Percentiles rank a stretch among this genome's conserved stretches.
Evolutionary conservation across 1,140 invertebrate species (phyloP).

Genomic region (Neocloeon triangulifer): DNA sequence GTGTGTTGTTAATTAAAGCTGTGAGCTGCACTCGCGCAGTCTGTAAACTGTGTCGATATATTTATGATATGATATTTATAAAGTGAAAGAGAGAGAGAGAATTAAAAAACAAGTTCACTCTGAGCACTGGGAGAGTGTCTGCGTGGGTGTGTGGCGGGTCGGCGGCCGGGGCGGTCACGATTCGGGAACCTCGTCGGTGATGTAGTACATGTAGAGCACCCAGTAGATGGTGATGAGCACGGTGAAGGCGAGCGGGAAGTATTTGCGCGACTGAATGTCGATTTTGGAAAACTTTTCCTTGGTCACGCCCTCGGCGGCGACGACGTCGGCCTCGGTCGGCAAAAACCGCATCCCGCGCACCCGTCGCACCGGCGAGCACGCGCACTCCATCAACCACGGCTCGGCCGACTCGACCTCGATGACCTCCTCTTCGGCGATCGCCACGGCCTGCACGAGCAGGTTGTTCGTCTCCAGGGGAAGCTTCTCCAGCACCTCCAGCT

Average conservation of each 20-base stretch:
- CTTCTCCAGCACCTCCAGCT: no score
- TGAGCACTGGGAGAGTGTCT: no score
- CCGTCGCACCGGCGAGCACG: conserved; percentile 3
- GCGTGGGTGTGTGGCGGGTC: no score
- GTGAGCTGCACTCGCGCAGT: no score
- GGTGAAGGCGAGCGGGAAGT: conserved; percentile 24
- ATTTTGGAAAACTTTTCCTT: conserved; percentile 19
- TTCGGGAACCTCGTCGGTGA: conserved; percentile 13
- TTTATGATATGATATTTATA: no score
- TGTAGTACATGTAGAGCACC: conserved; percentile 20
- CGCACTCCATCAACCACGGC: conserved; percentile 1
- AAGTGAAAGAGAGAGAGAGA: no score
- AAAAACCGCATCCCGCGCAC: conserved; percentile 3
- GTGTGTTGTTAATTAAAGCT: no score
- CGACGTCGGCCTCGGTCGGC: conserved; percentile 7
- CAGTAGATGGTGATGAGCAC: conserved; percentile 26
- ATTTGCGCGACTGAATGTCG: conserved; percentile 22
- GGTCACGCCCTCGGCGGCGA: conserved; percentile 5
- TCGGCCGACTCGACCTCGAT: not conserved
- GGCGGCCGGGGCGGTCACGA: not conserved
- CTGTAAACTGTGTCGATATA: no score
- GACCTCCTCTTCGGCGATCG: not conserved
- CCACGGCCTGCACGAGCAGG: not conserved
- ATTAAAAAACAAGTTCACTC: no score
- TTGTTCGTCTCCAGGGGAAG: not conserved